These are phyloP conservation scores for Argyra leucocephala DNA, from an alignment of 2,888 invertebrate genomes.

Conservation along the genomic window DNA sequence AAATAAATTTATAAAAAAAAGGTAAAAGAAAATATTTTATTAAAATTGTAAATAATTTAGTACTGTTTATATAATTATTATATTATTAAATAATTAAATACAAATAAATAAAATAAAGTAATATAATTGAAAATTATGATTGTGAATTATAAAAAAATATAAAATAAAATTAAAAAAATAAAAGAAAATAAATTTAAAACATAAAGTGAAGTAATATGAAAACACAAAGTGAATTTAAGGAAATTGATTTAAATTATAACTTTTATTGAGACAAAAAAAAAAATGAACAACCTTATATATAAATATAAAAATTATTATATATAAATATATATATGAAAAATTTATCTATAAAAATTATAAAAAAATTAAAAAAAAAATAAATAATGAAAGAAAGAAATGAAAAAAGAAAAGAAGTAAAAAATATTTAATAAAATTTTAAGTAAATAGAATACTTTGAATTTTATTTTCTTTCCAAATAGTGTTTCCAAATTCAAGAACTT, in stretches of 20 bases:
- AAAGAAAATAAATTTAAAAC: neutral
- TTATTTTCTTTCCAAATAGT: conserved; percentile 24
- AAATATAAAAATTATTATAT: conserved; percentile 2
- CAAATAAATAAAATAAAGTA: neutral
- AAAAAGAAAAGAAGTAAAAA: conserved; percentile 17
- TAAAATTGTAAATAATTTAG: conserved; percentile 20
- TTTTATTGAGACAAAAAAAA: conserved; percentile 2
- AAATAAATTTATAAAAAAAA: conserved; percentile 7
- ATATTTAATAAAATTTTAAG: conserved; percentile 12
- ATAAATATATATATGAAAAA: neutral
- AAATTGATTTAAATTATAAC: conserved; percentile 7
- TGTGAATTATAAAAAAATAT: neutral
- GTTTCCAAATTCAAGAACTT: too few species aligned
- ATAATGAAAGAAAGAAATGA: conserved; percentile 17
- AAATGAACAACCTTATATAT: neutral
- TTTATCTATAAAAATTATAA: conserved; percentile 1
- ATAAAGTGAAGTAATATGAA: neutral
- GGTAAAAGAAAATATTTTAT: conserved; percentile 20
- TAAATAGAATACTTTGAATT: conserved; percentile 18
- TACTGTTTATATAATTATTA: conserved; percentile 20
- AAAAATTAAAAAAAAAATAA: conserved; percentile 17
- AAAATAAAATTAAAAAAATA: neutral
- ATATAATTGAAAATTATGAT: neutral
- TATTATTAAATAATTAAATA: neutral
- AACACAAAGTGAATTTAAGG: conserved; percentile 9